Conservation (phyloP, 2,113 vertebrate genomes). For the Psophia crepitans region DNA sequence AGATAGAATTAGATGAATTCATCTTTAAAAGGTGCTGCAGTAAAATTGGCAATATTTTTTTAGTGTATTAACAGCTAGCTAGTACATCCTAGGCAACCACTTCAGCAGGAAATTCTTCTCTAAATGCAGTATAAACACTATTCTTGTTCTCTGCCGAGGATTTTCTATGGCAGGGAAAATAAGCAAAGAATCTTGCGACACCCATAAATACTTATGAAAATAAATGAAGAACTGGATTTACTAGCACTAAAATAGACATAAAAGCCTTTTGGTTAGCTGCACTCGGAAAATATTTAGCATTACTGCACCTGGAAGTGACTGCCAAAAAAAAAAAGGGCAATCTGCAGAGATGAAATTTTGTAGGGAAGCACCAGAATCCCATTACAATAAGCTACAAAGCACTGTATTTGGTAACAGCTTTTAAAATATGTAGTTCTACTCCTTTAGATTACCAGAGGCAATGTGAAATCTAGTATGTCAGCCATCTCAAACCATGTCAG, state of each 20-base stretch:
- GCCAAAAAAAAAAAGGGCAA: neutral
- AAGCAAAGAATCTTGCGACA: neutral
- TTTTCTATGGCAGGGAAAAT: neutral
- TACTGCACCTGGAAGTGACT: neutral
- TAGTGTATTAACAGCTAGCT: neutral
- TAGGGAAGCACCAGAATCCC: neutral
- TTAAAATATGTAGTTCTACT: neutral
- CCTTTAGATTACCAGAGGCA: neutral
- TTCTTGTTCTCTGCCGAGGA: neutral
- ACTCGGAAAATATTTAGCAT: neutral
- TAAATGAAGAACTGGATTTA: neutral
- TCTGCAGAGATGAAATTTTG: neutral
- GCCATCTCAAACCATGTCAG: neutral
- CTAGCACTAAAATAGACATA: neutral
- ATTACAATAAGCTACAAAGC: slow-evolving; percentile 23
- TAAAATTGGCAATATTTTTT: neutral
- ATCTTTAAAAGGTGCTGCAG: neutral
- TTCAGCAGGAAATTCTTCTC: neutral
- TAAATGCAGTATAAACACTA: neutral
- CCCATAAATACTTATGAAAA: slow-evolving; percentile 20
- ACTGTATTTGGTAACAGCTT: slow-evolving; percentile 1
- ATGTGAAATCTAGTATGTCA: neutral
- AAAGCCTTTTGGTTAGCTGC: slow-evolving; percentile 18
- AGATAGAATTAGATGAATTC: neutral
- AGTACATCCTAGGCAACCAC: neutral